Evolutionary conservation across 2,113 vertebrate species (phyloP), one percentile per base, ranked within the genome.

Genomic region (Erythrolamprus reginae): DNA sequence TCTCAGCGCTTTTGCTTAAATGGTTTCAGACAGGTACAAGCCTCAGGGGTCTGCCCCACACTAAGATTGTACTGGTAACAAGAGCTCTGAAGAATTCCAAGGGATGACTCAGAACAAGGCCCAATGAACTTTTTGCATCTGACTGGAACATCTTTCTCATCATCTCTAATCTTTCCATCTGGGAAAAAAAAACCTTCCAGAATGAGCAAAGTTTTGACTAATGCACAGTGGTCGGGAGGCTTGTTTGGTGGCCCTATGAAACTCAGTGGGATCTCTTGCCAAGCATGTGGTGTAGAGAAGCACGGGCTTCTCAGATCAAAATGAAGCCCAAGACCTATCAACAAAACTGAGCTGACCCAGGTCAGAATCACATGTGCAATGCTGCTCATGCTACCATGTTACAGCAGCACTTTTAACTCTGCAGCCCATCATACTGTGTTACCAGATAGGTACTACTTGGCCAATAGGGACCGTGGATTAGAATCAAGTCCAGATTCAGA

Each of bases 171-270:
- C 33, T 21, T 77, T 61, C 53, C 3, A 48, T 45, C 47, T 61
- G 85, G 55, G 55, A 58, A 82, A 55, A 58, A 82, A 55, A 89
- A 89, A 42, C 87, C 65, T 47, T 52, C 19, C 19, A 23, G 70
- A 19, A 23, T 87, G 86, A 91, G 52, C 52, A 83, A 91, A 19
- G 42, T 26, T 56, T 91, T 88, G 85, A 90, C 51, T 42, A 90
- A 53, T 45, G 53, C 38, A 53, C 19, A 91, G 45, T 91, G 50
- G 52, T 82, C 85, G 38, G 65, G 8, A 17, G 51, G 7, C 58
- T 53, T 45, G 15, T 77, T 86, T 47, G 19, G n/a, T 61, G 26
- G 33, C 65, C 47, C 47, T 48, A 28, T 51, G 48, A 38, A 83
- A 48, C 51, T 89, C 26, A 12, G 58, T 42, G 10, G 17, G 77